phyloP scores from a whole-genome alignment of 2,113 vertebrate genomes.

The Formicarius rufipectus region DNA sequence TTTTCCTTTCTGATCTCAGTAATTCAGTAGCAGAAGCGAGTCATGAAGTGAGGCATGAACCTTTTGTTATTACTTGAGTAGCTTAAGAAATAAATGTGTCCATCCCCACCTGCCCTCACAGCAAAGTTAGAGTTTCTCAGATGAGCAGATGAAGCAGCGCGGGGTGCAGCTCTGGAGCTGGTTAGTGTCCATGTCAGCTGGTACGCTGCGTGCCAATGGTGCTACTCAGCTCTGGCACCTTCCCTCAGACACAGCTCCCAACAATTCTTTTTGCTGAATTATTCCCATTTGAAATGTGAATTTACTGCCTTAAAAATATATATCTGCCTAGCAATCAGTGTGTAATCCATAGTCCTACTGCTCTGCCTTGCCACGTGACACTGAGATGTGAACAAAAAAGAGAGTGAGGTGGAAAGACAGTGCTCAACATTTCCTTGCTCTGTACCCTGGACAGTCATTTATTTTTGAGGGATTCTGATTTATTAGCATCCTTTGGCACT shows the following conservation, averaged over 20 bases:
- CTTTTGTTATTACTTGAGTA: not conserved
- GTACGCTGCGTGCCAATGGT: fast-evolving
- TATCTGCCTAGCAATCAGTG: not conserved
- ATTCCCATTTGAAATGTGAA: not conserved
- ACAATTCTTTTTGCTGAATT: not conserved
- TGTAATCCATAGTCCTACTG: not conserved
- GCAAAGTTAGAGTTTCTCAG: not conserved
- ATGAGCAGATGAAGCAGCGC: not conserved
- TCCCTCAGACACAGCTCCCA: not conserved
- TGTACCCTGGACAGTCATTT: not conserved
- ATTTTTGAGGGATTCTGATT: not conserved
- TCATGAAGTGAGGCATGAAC: not conserved
- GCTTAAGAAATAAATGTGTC: not conserved
- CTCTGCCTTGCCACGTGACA: not conserved
- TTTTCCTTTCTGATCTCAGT: not conserved
- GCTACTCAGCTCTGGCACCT: not conserved
- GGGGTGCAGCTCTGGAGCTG: not conserved
- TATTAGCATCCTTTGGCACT: not conserved
- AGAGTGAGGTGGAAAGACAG: fast-evolving
- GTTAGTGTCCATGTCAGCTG: not conserved
- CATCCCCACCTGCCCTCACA: fast-evolving
- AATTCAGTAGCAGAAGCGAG: not conserved
- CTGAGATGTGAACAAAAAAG: not conserved
- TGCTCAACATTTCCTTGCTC: not conserved
- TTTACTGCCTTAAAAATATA: not conserved